Conservation (phyloP, 2,797 vertebrate species). For the Pachyuromys duprasi region DNA sequence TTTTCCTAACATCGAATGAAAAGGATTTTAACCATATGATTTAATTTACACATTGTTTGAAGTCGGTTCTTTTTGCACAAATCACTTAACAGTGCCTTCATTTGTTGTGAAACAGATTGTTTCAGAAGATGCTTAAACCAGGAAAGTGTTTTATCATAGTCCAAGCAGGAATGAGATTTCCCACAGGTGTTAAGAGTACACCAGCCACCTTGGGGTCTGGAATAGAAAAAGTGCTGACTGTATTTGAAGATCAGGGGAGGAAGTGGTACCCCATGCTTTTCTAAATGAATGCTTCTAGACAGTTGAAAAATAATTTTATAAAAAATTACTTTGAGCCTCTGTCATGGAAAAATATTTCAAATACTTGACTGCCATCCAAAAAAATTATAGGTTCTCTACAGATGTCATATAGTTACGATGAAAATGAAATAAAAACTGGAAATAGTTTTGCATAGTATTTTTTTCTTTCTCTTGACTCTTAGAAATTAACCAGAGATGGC, state of each 20-base stretch:
- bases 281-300: conserved; percentile 42
- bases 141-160: conserved; percentile 14
- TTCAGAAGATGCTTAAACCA: conserved; percentile 3
- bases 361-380: conserved; percentile 27
- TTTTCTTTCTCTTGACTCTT: conserved; percentile 47
- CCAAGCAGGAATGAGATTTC: neutral
- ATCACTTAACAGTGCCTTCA: conserved; percentile 21
- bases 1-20: conserved; percentile 59
- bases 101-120: neutral
- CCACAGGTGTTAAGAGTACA: neutral
- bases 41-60: conserved; percentile 64
- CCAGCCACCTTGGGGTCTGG: neutral
- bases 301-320: conserved; percentile 40
- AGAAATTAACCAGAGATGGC: conserved; percentile 54
- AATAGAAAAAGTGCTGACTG: neutral
- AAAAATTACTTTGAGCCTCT: neutral
- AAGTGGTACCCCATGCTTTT: neutral
- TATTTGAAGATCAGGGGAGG: neutral
- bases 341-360: conserved; percentile 8
- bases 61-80: conserved; percentile 35
- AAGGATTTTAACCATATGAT: neutral
- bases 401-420: neutral
- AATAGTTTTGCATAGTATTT: conserved; percentile 17
- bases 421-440: neutral
- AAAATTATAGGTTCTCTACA: conserved; percentile 19